These are phyloP conservation scores for Agonopterix heracliana DNA, from an alignment of 2,888 invertebrate species.

Conservation along the genomic window DNA sequence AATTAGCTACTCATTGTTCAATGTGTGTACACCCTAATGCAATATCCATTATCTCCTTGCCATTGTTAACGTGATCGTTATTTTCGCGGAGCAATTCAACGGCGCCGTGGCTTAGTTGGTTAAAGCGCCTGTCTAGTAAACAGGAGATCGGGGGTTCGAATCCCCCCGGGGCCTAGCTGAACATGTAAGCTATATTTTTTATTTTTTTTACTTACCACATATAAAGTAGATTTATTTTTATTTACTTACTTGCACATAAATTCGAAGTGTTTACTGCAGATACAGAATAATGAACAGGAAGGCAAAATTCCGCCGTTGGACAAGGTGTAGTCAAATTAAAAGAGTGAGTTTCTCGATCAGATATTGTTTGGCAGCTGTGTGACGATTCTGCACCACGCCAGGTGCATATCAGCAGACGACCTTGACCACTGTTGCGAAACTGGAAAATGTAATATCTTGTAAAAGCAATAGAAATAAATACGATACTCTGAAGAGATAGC, in stretches of 20 bases:
- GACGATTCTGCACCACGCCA: constrained; percentile 64
- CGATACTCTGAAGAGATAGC: not conserved
- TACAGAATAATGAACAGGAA: constrained; percentile 68
- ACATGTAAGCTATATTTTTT: constrained; percentile 12
- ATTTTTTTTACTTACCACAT: constrained; percentile 3
- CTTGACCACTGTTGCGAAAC: constrained; percentile 74
- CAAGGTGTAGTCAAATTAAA: constrained; percentile 72
- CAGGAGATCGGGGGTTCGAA: constrained; percentile 77
- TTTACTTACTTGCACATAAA: constrained; percentile 76
- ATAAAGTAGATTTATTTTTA: too few relatives aligned
- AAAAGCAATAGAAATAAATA: too few relatives aligned
- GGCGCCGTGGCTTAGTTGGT: constrained; percentile 77
- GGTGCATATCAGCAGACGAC: constrained; percentile 76
- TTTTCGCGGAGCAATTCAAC: constrained; percentile 25
- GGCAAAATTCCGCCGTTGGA: constrained; percentile 65
- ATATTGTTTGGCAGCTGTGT: constrained; percentile 64
- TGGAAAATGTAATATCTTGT: constrained; percentile 20
- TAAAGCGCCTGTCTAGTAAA: constrained; percentile 77
- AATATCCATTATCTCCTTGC: too few relatives aligned
- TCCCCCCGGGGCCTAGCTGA: constrained; percentile 70
- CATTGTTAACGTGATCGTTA: constrained; percentile 14
- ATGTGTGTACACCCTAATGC: too few relatives aligned
- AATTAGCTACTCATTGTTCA: not conserved
- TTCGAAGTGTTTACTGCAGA: constrained; percentile 65
- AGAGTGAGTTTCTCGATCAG: constrained; percentile 50